Evolutionary conservation across 2,888 invertebrate genomes (phyloP), one percentile per base, ranked within the genome.

Genomic region (Dione juno): DNA sequence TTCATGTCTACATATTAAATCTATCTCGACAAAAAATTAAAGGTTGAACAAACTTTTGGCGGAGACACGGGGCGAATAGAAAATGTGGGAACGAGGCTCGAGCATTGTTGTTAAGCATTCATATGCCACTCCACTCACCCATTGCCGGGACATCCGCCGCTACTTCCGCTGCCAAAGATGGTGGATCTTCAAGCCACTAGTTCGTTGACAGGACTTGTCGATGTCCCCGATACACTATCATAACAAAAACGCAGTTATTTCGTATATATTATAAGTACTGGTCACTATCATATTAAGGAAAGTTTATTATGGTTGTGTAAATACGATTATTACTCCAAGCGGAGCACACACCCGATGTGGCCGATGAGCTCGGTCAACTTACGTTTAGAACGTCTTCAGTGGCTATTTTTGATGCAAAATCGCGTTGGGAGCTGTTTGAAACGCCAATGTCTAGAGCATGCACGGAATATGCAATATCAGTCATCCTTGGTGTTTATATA

Each of bases 381-480:
- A 82, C 89, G 88, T 87, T 82, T 84, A 86, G 85, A 87, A 84
- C 88, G 89, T 90, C 90, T 92, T 91, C 87, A 75, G 88, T 84
- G 86, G 92, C 91, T 93, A 93, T 93, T 93, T 93, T 93, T 92
- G 92, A 91, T 92, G 91, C 91, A 89, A 88, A 90, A 90, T 86
- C 88, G 88, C 87, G 89, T 85, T 88, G 88, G 84, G 90, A 88
- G 88, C 68, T 75, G 73, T 74, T 86, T 85, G 88, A 84, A 89
- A 89, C 90, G 91, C 90, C 92, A 93, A 92, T 91, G 92, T 92
- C 92, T 89, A 91, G 91, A 90, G 90, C 92, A 92, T 91, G 92
- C 90, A 91, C 80, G 88, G 92, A 93, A 93, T 93, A 93, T 92
- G 92, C 93, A 92, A 92, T 93, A 89, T n/a, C 87, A 89, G 88